Conservation (phyloP, 2,797 vertebrate genomes). For the Leuciscus waleckii region DNA sequence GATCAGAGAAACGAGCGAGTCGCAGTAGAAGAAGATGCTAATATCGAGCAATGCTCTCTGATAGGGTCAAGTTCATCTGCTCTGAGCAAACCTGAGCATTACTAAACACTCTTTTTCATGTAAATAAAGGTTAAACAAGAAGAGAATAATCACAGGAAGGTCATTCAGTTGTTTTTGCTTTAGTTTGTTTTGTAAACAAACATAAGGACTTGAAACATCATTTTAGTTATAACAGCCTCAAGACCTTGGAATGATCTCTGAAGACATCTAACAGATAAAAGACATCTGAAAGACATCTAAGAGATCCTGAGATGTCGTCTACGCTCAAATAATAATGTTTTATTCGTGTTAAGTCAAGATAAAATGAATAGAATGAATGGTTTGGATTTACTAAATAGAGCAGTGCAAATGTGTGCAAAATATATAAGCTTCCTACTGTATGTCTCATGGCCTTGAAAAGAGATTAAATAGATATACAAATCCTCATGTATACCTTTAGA, state of each 20-base stretch:
- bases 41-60: constrained; percentile 18
- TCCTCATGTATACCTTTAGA: constrained; percentile 44
- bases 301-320: background rate
- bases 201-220: background rate
- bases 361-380: background rate
- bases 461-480: constrained; percentile 56
- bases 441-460: constrained; percentile 45
- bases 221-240: constrained; percentile 11
- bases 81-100: constrained; percentile 7
- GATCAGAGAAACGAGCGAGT: constrained; percentile 14
- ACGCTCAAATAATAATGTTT: background rate
- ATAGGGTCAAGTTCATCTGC: constrained; percentile 34
- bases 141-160: constrained; percentile 24
- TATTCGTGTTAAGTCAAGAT: constrained; percentile 18
- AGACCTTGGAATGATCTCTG: constrained; percentile 11
- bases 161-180: constrained; percentile 30
- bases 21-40: constrained; percentile 7
- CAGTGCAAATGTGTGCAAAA: constrained; percentile 45
- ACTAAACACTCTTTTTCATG: constrained; percentile 14
- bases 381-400: constrained; percentile 34
- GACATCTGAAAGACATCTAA: constrained; percentile 10
- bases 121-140: constrained; percentile 21
- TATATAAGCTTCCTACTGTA: constrained; percentile 27
- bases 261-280: constrained; percentile 24
- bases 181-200: constrained; percentile 22